A percentile compares a stretch with the other conserved stretches of the same genome.
Conservation (phyloP, 1,140 invertebrate species). For the Ladona fulva region DNA sequence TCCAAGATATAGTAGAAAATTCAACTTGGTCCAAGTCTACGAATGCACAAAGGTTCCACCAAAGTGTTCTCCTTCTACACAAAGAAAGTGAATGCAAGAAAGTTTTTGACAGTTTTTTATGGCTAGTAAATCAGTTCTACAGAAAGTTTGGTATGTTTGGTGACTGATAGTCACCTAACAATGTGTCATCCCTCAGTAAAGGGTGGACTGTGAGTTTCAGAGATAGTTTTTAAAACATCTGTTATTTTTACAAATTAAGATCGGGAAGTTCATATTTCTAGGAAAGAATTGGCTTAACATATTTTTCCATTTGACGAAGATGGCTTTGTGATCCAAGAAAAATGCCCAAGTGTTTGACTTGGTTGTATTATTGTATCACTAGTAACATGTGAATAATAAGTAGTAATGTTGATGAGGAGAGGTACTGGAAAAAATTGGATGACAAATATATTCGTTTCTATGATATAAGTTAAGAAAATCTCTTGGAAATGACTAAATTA, state of each 20-base stretch:
- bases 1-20: neutral
- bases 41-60: conserved; percentile 7
- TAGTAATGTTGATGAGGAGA: neutral
- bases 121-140: neutral
- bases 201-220: neutral
- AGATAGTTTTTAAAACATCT: neutral
- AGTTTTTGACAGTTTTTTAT: neutral
- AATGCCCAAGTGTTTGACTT: neutral
- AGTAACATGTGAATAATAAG: neutral
- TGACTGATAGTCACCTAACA: too few relatives aligned
- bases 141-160: neutral
- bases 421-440: too few relatives aligned
- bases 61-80: conserved; percentile 1
- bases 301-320: neutral
- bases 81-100: neutral
- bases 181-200: neutral
- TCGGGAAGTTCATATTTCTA: neutral
- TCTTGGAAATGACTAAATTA: neutral
- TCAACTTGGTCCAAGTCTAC: neutral
- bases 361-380: neutral
- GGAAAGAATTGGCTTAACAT: neutral
- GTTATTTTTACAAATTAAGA: neutral
- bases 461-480: too few relatives aligned
- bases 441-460: too few relatives aligned
- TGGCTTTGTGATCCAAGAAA: neutral